Evolutionary conservation across 37 sponge, comb jelly and placozoan species (phyloP).

Genomic region (Amphimedon queenslandica): DNA sequence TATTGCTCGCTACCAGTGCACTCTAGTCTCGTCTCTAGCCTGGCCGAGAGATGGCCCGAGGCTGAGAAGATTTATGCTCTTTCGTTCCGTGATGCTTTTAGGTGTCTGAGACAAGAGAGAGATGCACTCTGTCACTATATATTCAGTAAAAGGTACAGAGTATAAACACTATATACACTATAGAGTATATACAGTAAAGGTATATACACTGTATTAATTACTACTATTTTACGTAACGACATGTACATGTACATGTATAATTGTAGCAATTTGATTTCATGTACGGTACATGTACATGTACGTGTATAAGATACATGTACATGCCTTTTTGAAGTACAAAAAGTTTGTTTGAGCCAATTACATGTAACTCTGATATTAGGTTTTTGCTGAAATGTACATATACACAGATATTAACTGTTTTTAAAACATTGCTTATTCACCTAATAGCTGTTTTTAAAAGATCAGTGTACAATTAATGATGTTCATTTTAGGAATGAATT

Average conservation of each 20-base stretch:
- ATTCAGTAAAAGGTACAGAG: constrained; percentile 50
- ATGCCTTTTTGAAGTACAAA: too few relatives aligned
- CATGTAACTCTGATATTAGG: too few relatives aligned
- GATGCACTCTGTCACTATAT: constrained; percentile 79
- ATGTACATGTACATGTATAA: too few relatives aligned
- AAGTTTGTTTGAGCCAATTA: too few relatives aligned
- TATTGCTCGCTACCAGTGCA: constrained; percentile 32
- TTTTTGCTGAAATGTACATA: background rate
- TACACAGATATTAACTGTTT: background rate
- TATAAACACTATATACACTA: background rate
- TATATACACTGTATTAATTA: too few relatives aligned
- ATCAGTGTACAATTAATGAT: background rate
- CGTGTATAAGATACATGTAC: too few relatives aligned
- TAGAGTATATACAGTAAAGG: background rate
- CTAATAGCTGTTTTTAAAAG: background rate
- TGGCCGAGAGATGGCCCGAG: constrained; percentile 74
- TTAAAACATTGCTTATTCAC: background rate
- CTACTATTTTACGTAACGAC: too few relatives aligned
- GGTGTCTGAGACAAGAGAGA: constrained; percentile 60
- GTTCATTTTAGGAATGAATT: constrained; percentile 52
- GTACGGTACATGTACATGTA: too few relatives aligned
- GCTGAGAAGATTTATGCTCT: constrained; percentile 66
- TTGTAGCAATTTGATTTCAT: too few relatives aligned
- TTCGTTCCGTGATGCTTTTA: constrained; percentile 60
- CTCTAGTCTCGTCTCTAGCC: constrained; percentile 29